phyloP scores from a whole-genome alignment of 2,797 vertebrate genomes.

The Harpagifer antarcticus region DNA sequence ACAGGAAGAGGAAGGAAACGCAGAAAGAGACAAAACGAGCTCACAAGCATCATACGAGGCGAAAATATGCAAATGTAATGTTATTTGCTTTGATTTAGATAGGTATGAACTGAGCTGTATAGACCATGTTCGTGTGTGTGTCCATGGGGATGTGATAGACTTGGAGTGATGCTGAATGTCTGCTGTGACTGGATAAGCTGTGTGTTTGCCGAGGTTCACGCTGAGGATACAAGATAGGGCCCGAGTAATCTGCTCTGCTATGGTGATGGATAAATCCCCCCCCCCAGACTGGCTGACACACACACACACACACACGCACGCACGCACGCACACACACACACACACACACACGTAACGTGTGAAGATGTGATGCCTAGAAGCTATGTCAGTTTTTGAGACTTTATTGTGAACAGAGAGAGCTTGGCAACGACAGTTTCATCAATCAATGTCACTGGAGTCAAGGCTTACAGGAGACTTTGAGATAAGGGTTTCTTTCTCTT shows the following conservation, averaged over 20 bases:
- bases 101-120: neutral
- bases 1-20: slow-evolving; percentile 19
- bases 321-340: neutral
- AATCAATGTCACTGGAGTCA: slow-evolving; percentile 31
- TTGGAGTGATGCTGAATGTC: slow-evolving; percentile 52
- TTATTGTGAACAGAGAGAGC: slow-evolving; percentile 15
- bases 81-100: slow-evolving; percentile 25
- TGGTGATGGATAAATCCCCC: slow-evolving; percentile 51
- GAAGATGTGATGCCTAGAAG: neutral
- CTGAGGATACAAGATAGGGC: slow-evolving; percentile 55
- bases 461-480: slow-evolving; percentile 33
- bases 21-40: slow-evolving; percentile 20
- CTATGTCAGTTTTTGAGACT: neutral
- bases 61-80: slow-evolving; percentile 56
- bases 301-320: neutral
- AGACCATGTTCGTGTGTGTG: slow-evolving; percentile 5
- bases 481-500: slow-evolving; percentile 40
- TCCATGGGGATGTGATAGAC: slow-evolving; percentile 16
- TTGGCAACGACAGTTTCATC: slow-evolving; percentile 45
- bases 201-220: slow-evolving; percentile 65
- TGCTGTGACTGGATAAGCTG: slow-evolving; percentile 66
- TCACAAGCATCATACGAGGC: slow-evolving; percentile 26
- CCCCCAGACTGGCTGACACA: neutral
- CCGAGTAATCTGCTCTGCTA: slow-evolving; percentile 57
- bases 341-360: neutral